Evolutionary conservation across 2,797 vertebrate genomes (phyloP), one percentile per base, ranked within the genome.

Genomic region (Oryzias dopingdopingensis): DNA sequence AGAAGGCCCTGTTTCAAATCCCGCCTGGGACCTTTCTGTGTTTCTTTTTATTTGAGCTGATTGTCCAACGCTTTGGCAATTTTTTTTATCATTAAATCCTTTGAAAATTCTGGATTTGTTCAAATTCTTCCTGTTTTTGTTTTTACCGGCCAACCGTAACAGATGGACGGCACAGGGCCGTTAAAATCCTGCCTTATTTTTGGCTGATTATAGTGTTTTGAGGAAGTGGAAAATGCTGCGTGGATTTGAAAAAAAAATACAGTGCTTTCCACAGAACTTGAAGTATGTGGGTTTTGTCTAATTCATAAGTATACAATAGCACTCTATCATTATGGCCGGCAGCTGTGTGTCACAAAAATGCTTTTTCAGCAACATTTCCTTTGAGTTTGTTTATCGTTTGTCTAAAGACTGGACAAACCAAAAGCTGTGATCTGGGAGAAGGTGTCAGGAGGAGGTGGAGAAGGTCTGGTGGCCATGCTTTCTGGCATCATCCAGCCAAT

Each of bases 401-500:
- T 10, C 14, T 6, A 1, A 6, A 60, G 54, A 61, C 58, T 40
- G 59, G 65, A 62, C 52, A 73, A 77, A 78, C 58, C 24, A 42
- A 13, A n/a, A 20, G 5, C 26, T 12, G 29, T 8, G n/a, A 51
- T 17, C 54, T 64, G 65, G 79, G 67, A 74, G 68, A 84, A 74
- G 66, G 70, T 52, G 54, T 60, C 70, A 83, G 74, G 77, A 77
- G 59, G 62, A 61, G 72, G 65, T 24, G 62, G 66, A 73, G 51
- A 59, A 65, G 67, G 72, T 76, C 56, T 74, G 56, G 73, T 87
- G 83, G 61, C 72, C 62, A 81, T 67, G 80, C 62, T 73, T 93
- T 93, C 93, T 88, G 88, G 90, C 81, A 91, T 74, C 65, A 80
- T 92, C 92, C 76, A 78, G 80, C 67, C 77, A 84, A 90, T 91